Percentiles rank a stretch among this genome's conserved stretches.
These are phyloP conservation scores for Luscinia megarhynchos DNA, from an alignment of 2,797 vertebrate species.

Conservation along the genomic window DNA sequence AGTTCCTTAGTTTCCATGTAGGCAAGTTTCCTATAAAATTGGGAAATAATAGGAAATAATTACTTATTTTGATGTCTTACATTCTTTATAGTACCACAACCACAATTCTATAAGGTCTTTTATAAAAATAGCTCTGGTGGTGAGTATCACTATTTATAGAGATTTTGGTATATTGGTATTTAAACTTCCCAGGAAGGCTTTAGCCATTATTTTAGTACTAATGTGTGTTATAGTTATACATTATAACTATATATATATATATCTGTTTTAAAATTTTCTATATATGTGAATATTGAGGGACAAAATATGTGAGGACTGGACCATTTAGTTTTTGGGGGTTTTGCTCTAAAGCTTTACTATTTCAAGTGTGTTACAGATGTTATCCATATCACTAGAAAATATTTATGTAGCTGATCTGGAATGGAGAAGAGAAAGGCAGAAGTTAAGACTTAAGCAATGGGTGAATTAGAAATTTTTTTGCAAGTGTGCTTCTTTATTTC, in stretches of 20 bases:
- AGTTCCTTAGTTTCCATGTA: not conserved
- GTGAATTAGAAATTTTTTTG: not conserved
- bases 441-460: not conserved
- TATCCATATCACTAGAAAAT: not conserved
- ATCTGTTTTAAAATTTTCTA: not conserved
- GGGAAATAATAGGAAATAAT: not conserved
- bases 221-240: not conserved
- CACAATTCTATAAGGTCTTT: not conserved
- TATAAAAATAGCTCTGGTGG: not conserved
- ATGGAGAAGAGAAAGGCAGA: not conserved
- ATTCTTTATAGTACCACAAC: not conserved
- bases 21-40: not conserved
- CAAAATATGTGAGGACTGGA: not conserved
- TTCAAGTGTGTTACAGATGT: not conserved
- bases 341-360: not conserved
- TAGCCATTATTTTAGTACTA: not conserved
- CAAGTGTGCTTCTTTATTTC: not conserved
- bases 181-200: not conserved
- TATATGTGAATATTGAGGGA: not conserved
- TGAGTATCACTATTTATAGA: not conserved
- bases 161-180: not conserved
- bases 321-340: not conserved
- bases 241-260: too few species aligned
- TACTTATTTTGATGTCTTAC: not conserved
- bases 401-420: not conserved